These are phyloP conservation scores for Cherax quadricarinatus DNA, from an alignment of 1,140 invertebrate species.

Conservation along the genomic window DNA sequence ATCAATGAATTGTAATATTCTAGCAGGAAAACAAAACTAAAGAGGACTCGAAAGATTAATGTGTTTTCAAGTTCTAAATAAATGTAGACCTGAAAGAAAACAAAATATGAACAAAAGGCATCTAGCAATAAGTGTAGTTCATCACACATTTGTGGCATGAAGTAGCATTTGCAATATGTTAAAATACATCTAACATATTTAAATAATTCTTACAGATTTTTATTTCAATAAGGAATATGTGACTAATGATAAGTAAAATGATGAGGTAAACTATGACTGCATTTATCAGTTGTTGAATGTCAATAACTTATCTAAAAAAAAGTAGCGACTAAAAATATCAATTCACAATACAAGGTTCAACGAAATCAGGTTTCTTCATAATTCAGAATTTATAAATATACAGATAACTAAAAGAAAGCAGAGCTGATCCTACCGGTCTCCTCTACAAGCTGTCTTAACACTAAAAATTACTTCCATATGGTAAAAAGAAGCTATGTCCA, in stretches of 20 bases:
- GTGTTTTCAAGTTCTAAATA: background rate
- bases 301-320: background rate
- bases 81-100: background rate
- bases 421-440: background rate
- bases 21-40: slow-evolving; percentile 31
- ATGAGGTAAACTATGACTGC: too few relatives aligned
- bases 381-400: background rate
- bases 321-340: background rate
- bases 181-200: too few relatives aligned
- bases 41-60: background rate
- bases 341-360: too few relatives aligned
- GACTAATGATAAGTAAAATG: too few relatives aligned
- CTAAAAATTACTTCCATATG: background rate
- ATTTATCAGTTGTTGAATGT: background rate
- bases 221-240: too few relatives aligned
- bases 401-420: background rate
- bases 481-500: too few relatives aligned
- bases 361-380: background rate
- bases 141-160: too few relatives aligned
- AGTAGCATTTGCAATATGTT: too few relatives aligned
- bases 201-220: too few relatives aligned
- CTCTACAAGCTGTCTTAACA: background rate
- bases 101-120: too few relatives aligned
- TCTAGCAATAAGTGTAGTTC: too few relatives aligned
- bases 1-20: slow-evolving; percentile 6